These are phyloP conservation scores for Centropus unirufus DNA, from an alignment of 2,113 vertebrate genomes.

Conservation along the genomic window DNA sequence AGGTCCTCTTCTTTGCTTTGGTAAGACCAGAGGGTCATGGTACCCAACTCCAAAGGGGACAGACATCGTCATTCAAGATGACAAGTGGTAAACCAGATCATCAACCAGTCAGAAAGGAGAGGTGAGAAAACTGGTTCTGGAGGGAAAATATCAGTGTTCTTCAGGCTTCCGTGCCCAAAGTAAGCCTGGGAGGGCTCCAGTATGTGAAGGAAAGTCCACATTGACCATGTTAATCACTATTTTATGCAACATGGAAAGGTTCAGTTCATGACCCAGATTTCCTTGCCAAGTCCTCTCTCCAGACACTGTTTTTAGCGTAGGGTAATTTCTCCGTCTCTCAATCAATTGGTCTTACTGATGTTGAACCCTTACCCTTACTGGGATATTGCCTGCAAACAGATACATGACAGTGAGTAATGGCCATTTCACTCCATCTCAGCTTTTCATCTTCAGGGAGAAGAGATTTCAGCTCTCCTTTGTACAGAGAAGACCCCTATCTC, in stretches of 20 bases:
- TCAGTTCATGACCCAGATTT: not conserved
- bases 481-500: not conserved
- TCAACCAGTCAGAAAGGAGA: not conserved
- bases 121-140: not conserved
- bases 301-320: not conserved
- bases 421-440: not conserved
- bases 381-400: not conserved
- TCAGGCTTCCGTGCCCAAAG: not conserved
- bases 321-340: not conserved
- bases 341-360: not conserved
- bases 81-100: not conserved
- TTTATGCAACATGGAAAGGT: not conserved
- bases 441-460: not conserved
- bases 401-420: accelerated
- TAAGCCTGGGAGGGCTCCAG: not conserved
- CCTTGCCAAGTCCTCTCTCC: not conserved
- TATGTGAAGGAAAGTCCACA: accelerated
- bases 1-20: not conserved
- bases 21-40: not conserved
- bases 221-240: not conserved
- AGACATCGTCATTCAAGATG: not conserved
- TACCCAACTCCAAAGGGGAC: not conserved
- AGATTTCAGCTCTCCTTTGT: not conserved
- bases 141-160: not conserved
- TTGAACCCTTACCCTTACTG: not conserved